A percentile compares a stretch with the other conserved stretches of the same genome.
Conservation (phyloP, 2,888 invertebrate genomes). For the Microdon myrmicae region DNA sequence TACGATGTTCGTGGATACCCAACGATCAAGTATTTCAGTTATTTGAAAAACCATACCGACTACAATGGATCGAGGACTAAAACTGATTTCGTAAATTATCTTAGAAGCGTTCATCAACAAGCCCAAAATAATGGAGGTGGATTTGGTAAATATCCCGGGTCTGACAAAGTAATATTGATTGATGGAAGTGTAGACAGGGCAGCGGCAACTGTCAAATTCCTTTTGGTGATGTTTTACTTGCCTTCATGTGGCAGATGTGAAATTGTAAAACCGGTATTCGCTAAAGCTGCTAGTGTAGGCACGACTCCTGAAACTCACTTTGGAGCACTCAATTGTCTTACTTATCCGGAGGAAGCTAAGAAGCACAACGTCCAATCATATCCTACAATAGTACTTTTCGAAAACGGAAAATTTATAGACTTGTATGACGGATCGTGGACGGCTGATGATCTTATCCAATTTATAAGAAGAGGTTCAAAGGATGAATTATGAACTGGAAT, state of each 20-base stretch:
- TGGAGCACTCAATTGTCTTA: constrained; percentile 76
- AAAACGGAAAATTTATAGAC: constrained; percentile 68
- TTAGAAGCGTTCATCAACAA: too few species aligned
- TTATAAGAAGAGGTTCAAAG: constrained; percentile 25
- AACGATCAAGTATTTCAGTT: constrained; percentile 86
- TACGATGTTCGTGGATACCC: constrained; percentile 86
- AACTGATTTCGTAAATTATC: constrained; percentile 63
- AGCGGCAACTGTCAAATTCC: constrained; percentile 81
- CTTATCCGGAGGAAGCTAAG: constrained; percentile 71
- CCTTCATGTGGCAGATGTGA: constrained; percentile 84
- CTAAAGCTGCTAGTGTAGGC: constrained; percentile 67
- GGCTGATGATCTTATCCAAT: constrained; percentile 67
- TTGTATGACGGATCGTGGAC: constrained; percentile 72
- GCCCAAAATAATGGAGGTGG: constrained; percentile 25
- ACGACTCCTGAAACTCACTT: constrained; percentile 61
- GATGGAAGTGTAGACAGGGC: constrained; percentile 75
- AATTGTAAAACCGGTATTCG: constrained; percentile 76
- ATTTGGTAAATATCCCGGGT: constrained; percentile 62
- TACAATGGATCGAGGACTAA: constrained; percentile 83
- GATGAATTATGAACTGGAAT: constrained; percentile 41
- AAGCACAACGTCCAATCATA: constrained; percentile 73
- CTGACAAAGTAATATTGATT: constrained; percentile 67
- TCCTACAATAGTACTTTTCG: constrained; percentile 76
- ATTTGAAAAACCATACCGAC: constrained; percentile 74
- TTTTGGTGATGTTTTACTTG: constrained; percentile 87